Evolutionary conservation across 2,888 invertebrate genomes (phyloP).

Genomic region (Chloroclystis v-ata): DNA sequence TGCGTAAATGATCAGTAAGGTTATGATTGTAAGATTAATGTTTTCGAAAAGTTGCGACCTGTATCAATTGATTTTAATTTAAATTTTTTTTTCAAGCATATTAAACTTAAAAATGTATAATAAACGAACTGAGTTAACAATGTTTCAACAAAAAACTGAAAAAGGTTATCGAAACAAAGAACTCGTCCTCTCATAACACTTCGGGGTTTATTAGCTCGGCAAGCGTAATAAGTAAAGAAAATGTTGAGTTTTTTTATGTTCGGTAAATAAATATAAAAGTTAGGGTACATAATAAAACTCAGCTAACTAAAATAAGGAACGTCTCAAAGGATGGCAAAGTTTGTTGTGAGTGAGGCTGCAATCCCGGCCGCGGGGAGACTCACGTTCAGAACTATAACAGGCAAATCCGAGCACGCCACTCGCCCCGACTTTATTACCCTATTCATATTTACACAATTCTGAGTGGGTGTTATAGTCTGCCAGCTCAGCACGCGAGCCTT

Average conservation of each 20-base stretch:
- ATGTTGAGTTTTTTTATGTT: slow-evolving; percentile 17
- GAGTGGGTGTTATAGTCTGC: slow-evolving; percentile 51
- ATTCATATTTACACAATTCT: slow-evolving; percentile 71
- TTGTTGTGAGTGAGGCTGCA: slow-evolving; percentile 45
- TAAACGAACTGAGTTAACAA: too few species aligned
- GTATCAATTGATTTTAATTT: too few species aligned
- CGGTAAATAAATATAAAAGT: slow-evolving; percentile 26
- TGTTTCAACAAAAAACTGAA: too few species aligned
- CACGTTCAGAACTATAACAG: slow-evolving; percentile 66
- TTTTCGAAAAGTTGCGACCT: too few species aligned
- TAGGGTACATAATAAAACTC: slow-evolving; percentile 28
- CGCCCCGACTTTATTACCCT: slow-evolving; percentile 67
- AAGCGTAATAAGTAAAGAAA: slow-evolving; percentile 13
- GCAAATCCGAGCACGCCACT: slow-evolving; percentile 66
- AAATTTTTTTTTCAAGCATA: too few species aligned
- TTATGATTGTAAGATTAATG: not conserved
- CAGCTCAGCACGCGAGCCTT: slow-evolving; percentile 19
- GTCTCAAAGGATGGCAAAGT: slow-evolving; percentile 55
- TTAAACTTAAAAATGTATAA: too few species aligned
- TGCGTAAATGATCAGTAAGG: slow-evolving; percentile 20
- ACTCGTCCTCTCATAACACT: slow-evolving; percentile 5
- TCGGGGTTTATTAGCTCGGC: slow-evolving; percentile 10
- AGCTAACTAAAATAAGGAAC: slow-evolving; percentile 45
- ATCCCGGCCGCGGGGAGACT: slow-evolving; percentile 41
- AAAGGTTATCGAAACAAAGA: not conserved